phyloP scores from a whole-genome alignment of 2,888 invertebrate species.

The Ornithoptera alexandrae region DNA sequence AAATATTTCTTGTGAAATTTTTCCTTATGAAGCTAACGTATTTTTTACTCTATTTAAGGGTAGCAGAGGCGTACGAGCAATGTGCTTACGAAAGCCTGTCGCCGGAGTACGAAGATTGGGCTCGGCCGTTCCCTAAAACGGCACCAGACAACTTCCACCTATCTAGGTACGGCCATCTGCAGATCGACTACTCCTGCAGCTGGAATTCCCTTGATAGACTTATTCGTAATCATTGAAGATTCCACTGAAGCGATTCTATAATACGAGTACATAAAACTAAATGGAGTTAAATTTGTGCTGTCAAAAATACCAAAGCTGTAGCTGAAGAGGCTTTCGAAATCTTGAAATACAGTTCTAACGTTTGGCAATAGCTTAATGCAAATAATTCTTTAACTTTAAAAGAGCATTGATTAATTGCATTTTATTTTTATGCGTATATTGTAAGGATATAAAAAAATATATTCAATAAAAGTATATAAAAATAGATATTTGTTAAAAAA shows the following conservation, averaged over 20 bases:
- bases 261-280: no score
- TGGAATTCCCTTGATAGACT: constrained; percentile 90
- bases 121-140: constrained; percentile 85
- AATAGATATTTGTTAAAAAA: constrained; percentile 2
- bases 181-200: constrained; percentile 90
- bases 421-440: background rate
- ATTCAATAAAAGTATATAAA: background rate
- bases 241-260: background rate
- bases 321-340: background rate
- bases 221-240: constrained; percentile 76
- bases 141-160: constrained; percentile 84
- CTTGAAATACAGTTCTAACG: constrained; percentile 4
- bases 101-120: constrained; percentile 80
- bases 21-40: background rate
- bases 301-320: background rate
- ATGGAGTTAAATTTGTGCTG: background rate
- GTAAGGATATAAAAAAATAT: background rate
- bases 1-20: background rate
- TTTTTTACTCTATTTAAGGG: constrained; percentile 43
- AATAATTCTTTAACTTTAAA: background rate
- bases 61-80: constrained; percentile 70
- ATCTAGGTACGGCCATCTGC: constrained; percentile 87
- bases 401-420: background rate
- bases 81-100: constrained; percentile 69
- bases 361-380: constrained; percentile 8